These are phyloP conservation scores for Halichoerus grypus DNA, from an alignment of 2,113 vertebrate genomes.

Conservation along the genomic window DNA sequence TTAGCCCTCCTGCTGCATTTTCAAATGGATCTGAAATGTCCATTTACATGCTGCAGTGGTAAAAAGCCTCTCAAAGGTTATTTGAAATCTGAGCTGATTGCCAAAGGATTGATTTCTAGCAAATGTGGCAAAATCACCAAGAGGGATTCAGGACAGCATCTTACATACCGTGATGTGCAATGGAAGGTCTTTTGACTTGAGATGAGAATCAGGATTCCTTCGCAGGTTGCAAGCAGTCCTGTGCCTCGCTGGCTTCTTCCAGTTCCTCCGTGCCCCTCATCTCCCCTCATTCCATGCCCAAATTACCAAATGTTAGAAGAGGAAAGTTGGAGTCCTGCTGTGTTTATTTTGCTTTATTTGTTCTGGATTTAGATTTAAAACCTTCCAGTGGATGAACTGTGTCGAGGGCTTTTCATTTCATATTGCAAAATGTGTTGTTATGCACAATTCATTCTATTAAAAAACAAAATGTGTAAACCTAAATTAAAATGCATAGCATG, in stretches of 20 bases:
- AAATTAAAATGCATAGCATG: slow-evolving; percentile 78
- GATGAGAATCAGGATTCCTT: background rate
- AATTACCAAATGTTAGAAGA: slow-evolving; percentile 48
- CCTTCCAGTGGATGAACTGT: slow-evolving; percentile 63
- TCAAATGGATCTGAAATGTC: slow-evolving; percentile 59
- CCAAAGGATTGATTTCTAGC: slow-evolving; percentile 65
- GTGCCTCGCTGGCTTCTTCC: background rate
- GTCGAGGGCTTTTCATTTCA: slow-evolving; percentile 73
- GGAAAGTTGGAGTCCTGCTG: slow-evolving; percentile 54
- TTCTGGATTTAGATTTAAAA: slow-evolving; percentile 77
- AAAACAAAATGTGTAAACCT: slow-evolving; percentile 61
- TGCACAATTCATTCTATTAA: slow-evolving; percentile 69
- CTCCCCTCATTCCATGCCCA: slow-evolving; percentile 33
- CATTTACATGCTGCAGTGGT: slow-evolving; percentile 16
- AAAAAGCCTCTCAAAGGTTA: slow-evolving; percentile 54
- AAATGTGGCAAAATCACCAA: slow-evolving; percentile 50
- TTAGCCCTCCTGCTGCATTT: slow-evolving; percentile 25
- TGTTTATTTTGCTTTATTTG: slow-evolving; percentile 79
- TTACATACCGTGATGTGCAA: background rate
- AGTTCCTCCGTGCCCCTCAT: background rate
- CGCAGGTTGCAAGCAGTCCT: background rate
- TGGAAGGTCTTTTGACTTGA: background rate
- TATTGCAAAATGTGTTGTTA: slow-evolving; percentile 65
- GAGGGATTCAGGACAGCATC: slow-evolving; percentile 44
- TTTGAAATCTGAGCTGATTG: slow-evolving; percentile 63